Evolutionary conservation across 2,113 vertebrate species (phyloP).

Genomic region (Malaclemys terrapin): DNA sequence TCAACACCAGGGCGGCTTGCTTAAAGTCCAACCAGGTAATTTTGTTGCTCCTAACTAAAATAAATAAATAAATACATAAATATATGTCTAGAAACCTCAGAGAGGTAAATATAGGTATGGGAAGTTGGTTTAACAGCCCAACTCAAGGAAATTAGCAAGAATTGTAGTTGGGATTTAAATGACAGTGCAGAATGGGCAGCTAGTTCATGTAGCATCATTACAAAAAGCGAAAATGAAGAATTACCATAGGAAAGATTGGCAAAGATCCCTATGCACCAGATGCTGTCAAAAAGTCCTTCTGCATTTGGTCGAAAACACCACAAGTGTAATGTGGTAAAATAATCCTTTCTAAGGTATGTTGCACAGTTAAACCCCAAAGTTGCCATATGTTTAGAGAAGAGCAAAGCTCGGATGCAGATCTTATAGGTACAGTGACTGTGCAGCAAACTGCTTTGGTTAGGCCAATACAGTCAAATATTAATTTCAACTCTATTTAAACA

Average conservation of each 20-base stretch:
- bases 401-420: not conserved
- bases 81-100: not conserved
- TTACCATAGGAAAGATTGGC: not conserved
- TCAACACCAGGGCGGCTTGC: not conserved
- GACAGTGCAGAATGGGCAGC: not conserved
- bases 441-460: not conserved
- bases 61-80: not conserved
- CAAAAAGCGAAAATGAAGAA: not conserved
- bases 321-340: not conserved
- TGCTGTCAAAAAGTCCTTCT: not conserved
- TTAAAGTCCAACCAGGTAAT: conserved; percentile 23
- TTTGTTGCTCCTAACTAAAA: conserved; percentile 34
- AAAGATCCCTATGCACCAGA: not conserved
- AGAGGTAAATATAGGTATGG: conserved; percentile 32
- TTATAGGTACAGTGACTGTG: not conserved
- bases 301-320: not conserved
- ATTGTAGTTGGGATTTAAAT: not conserved
- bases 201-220: not conserved
- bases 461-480: not conserved
- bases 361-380: not conserved
- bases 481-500: not conserved
- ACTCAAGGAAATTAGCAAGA: not conserved
- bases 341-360: not conserved
- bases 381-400: not conserved
- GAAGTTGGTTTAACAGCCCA: not conserved